phyloP scores from a whole-genome alignment of 2,113 vertebrate species.

The Pelodiscus sinensis region DNA sequence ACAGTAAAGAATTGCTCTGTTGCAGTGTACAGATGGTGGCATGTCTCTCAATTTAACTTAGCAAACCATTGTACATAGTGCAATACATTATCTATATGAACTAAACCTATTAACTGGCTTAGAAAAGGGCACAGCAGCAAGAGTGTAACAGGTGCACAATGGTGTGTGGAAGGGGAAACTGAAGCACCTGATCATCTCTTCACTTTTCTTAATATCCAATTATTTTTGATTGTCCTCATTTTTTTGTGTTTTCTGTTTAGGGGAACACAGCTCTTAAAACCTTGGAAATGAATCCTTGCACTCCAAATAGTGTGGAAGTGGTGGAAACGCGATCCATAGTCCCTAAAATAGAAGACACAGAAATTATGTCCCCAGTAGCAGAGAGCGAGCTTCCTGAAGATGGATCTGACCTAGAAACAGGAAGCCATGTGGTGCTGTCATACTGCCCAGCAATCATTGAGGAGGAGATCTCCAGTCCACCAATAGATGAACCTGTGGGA shows the following conservation, averaged over 20 bases:
- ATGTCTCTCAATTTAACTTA: not conserved
- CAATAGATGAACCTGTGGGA: conserved; percentile 76
- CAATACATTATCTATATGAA: not conserved
- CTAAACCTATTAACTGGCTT: too few species aligned
- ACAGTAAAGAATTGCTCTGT: not conserved
- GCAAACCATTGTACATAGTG: not conserved
- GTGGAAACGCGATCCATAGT: conserved; percentile 81
- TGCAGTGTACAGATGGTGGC: not conserved
- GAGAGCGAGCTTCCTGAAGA: conserved; percentile 77
- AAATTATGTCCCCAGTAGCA: conserved; percentile 80
- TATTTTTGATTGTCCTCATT: not conserved
- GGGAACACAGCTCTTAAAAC: conserved; percentile 80
- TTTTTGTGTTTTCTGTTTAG: conserved; percentile 64
- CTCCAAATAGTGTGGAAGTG: conserved; percentile 90
- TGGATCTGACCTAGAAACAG: conserved; percentile 78
- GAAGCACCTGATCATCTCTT: too few species aligned
- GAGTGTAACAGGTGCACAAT: too few species aligned
- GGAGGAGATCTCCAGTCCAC: conserved; percentile 81
- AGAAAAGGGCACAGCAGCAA: too few species aligned
- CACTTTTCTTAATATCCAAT: not conserved
- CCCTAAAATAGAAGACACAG: conserved; percentile 87
- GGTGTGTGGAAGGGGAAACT: too few species aligned
- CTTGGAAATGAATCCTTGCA: conserved; percentile 89
- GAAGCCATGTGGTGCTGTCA: conserved; percentile 82
- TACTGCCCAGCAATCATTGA: conserved; percentile 91